A percentile compares a stretch with the other conserved stretches of the same genome.
phyloP scores from a whole-genome alignment of 1,140 invertebrate species.

The Drosophila pectinifera region DNA sequence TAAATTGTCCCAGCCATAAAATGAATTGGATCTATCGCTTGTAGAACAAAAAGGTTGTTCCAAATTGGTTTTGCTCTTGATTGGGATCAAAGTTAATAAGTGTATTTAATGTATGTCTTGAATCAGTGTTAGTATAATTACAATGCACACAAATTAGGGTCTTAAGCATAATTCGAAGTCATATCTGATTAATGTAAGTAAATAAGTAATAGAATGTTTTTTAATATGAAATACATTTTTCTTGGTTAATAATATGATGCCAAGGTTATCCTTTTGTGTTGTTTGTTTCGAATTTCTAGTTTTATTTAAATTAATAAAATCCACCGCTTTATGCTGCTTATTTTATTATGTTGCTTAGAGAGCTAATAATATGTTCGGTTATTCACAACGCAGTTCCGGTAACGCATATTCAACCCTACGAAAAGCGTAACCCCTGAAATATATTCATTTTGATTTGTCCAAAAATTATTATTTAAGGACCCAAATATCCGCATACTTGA shows the following conservation, averaged over 20 bases:
- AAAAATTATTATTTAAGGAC: too few relatives aligned
- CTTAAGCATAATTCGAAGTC: not conserved
- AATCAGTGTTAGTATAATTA: not conserved
- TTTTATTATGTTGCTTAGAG: not conserved
- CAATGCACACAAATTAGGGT: not conserved
- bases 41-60: slow-evolving; percentile 3
- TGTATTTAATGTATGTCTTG: slow-evolving; percentile 6
- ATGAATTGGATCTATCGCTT: slow-evolving; percentile 1
- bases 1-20: not conserved
- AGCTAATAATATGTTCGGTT: not conserved
- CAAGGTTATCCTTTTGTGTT: too few relatives aligned
- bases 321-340: accelerated
- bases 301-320: not conserved
- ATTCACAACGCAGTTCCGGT: not conserved
- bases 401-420: slow-evolving; percentile 2
- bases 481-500: too few relatives aligned
- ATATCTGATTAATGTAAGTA: not conserved
- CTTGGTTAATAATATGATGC: too few relatives aligned
- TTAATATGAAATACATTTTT: too few relatives aligned
- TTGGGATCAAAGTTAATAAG: not conserved
- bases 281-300: not conserved
- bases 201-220: not conserved
- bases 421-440: not conserved
- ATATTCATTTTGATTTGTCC: too few relatives aligned
- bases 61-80: not conserved